Evolutionary conservation across 1,140 invertebrate species (phyloP).

Genomic region (Drosophila murphyi): DNA sequence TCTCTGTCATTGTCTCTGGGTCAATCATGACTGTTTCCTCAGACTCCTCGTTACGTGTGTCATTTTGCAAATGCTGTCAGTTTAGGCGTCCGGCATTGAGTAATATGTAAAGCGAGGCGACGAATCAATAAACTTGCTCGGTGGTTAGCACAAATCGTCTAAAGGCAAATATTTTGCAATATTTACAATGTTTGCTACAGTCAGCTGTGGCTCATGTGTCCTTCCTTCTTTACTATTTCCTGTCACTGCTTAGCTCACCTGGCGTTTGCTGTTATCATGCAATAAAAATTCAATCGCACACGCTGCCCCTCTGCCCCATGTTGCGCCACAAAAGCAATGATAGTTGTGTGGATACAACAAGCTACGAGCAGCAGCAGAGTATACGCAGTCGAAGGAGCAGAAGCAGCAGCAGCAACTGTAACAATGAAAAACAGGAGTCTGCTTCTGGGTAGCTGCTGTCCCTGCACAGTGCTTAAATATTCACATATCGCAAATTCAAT

Average conservation of each 20-base stretch:
- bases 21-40: slow-evolving; percentile 18
- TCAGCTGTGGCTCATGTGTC: not conserved
- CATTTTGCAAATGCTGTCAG: slow-evolving; percentile 76
- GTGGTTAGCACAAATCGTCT: slow-evolving; percentile 73
- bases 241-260: slow-evolving; percentile 30
- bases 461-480: slow-evolving; percentile 81
- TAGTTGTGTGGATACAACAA: slow-evolving; percentile 68
- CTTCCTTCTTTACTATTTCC: not conserved
- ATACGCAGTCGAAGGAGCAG: slow-evolving; percentile 4
- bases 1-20: slow-evolving; percentile 9
- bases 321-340: slow-evolving; percentile 59
- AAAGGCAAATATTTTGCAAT: slow-evolving; percentile 75
- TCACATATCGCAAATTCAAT: slow-evolving; percentile 83
- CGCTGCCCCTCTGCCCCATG: slow-evolving; percentile 1
- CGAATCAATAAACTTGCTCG: slow-evolving; percentile 72
- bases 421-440: not conserved
- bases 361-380: slow-evolving; percentile 21
- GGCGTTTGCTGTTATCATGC: slow-evolving; percentile 68
- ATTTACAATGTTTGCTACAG: slow-evolving; percentile 67
- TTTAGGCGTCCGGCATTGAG: slow-evolving; percentile 55
- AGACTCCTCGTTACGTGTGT: slow-evolving; percentile 53
- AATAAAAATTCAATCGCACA: slow-evolving; percentile 82
- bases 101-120: slow-evolving; percentile 35
- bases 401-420: slow-evolving; percentile 7
- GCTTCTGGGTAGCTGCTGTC: slow-evolving; percentile 34